Evolutionary conservation across 1,140 invertebrate species (phyloP), one percentile per base, ranked within the genome.

Genomic region (Agrypnia vestita): DNA sequence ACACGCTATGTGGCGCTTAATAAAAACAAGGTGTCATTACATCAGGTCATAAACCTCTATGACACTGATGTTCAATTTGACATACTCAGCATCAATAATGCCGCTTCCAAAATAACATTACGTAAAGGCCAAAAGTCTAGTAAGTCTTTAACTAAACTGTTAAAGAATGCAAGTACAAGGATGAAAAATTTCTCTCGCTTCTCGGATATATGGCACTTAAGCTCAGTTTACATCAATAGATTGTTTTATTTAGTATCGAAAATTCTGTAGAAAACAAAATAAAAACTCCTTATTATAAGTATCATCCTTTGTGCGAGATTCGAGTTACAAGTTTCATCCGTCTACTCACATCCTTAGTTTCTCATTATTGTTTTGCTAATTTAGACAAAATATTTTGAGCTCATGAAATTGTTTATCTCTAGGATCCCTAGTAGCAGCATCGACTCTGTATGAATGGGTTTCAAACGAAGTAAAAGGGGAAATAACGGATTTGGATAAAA

Each of bases 371-470:
- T 76, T 25, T 35, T 49, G 64, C 46, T 46, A 13, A 13, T 21
- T 55, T 74, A 10, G 49, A 35, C 15, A 17, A 35, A 35, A n/a
- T 13, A 25, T 19, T 43, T 78, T 3, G 3, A 25, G n/a, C 21
- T 53, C 11, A 1, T 59, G 25, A 35, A 35, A 7, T 81, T 35
- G 53, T 73, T 71, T 74, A 80, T 15, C 82, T 85, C 59, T 84
- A 91, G 93, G 93, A 84, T 90, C 91, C 46, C 90, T 93, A 84
- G 91, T 95, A 25, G 92, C 94, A 86, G 92, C 93, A 61, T 94
- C 96, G 85, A 93, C 91, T 19, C 86, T 97, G 80, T 87, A 96
- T 61, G 90, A 91, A 71, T 97, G 96, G 95, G 90, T 96, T 73
- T 91, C 94, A 86, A 92, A 91, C 81, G 85, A 92, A 1, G 93